Evolutionary conservation across 2,888 invertebrate genomes (phyloP), one percentile per base, ranked within the genome.

Genomic region (Neelides folsomi): DNA sequence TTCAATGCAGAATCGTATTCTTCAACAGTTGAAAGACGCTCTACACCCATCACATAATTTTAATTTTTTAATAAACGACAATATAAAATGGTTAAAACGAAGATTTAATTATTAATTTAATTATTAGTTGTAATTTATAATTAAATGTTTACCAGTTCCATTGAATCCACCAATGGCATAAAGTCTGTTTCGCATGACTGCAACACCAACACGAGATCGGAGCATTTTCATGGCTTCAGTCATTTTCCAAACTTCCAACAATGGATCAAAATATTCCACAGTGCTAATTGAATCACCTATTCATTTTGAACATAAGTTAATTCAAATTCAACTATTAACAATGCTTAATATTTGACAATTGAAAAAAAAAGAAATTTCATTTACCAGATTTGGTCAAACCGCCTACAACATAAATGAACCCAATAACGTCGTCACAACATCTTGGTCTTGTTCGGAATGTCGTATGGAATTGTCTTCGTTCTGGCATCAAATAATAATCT

Each of bases 161-260:
- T 89, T 86, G 67, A 86, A 89, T 1, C 89, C 89, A 13, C 82
- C 82, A 67, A 89, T 84, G 1, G 87, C 88, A 66, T 81, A 83
- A 5, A 84, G 70, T 69, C 80, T 78, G 65, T 85, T 83, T 65
- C 81, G 77, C 66, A 87, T 76, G 0, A 88, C 87, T 16, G 87
- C 84, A 1, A 88, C 87, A 1, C 89, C 88, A 2, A 89, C 83
- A 45, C 87, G 72, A 53, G 85, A 85, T 51, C 89, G 75, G 55
- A 86, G 75, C 75, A 86, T 87, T 8, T 81, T 82, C 87, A 89
- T 88, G 7, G 84, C 80, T 66, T 85, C 83, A 0, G 78, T 83
- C 69, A 82, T 76, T 66, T 78, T 76, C 88, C 88, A 89, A 55
- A 78, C 73, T 42, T 79, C 74, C 43, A 71, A 65, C 47, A 75